phyloP scores from a whole-genome alignment of 2,888 invertebrate genomes.

The Palloptera scutellata region DNA sequence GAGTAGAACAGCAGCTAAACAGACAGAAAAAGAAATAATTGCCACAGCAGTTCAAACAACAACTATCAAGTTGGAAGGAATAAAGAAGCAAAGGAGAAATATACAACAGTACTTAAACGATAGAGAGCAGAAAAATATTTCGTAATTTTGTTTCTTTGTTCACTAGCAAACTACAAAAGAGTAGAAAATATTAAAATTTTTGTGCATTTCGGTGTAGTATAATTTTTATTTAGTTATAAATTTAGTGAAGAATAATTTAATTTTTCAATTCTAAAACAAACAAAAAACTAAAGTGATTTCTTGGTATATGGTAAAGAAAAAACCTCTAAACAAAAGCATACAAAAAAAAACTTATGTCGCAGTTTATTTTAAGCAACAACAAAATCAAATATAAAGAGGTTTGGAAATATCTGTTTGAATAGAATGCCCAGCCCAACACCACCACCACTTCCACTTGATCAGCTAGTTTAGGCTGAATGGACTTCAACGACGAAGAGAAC shows the following conservation, averaged over 20 bases:
- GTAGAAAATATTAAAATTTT: too few relatives aligned
- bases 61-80: too few relatives aligned
- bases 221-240: too few relatives aligned
- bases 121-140: conserved; percentile 28
- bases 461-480: too few relatives aligned
- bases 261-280: neutral
- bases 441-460: too few relatives aligned
- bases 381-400: too few relatives aligned
- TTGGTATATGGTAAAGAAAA: neutral
- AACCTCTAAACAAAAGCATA: neutral
- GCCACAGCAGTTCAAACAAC: neutral
- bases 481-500: too few relatives aligned
- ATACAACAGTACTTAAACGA: conserved; percentile 28
- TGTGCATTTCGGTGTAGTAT: too few relatives aligned
- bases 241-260: too few relatives aligned
- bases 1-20: neutral
- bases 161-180: conserved; percentile 14
- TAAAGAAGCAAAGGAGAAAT: conserved; percentile 15
- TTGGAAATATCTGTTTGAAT: too few relatives aligned
- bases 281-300: neutral
- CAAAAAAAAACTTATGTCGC: neutral
- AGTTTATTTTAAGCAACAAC: neutral
- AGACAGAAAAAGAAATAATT: neutral
- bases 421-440: too few relatives aligned
- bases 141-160: conserved; percentile 41